Base-by-base conservation (phyloP, 2,797 vertebrate genomes). In the Euphonia xanthogaster region DNA sequence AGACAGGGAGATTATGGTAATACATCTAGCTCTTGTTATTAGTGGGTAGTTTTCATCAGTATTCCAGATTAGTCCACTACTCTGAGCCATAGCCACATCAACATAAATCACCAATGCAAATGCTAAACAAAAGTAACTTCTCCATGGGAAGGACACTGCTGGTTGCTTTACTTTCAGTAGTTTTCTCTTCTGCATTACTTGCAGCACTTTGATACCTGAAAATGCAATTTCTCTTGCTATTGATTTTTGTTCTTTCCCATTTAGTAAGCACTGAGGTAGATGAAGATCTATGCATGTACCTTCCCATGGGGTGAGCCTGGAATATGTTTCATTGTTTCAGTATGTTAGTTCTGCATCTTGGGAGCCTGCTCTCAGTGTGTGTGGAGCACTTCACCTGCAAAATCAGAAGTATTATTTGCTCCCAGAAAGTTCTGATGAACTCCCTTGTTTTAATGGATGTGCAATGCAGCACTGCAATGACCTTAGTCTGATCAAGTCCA, bases 221-320 rank as follows among this genome's bases (percentile, higher is more conserved):
- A 97, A 94, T 66, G 55, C 35, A 96, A 84, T 97, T 97, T 95
- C 58, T 95, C 71, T 93, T 78, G 20, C 47, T 93, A 82, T 86
- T 96, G 90, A 96, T 96, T 97, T 96, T 94, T 93, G 78, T 93
- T 58, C 84, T 84, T 74, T 94, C 63, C 37, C 71, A 76, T 92
- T 97, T 94, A 91, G 61, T 51, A 93, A 92, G 54, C 51, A 45
- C 39, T 70, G 57, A 40, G 53, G 86, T 90, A 33, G 57, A 65
- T 45, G 48, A 24, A 85, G 44, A 66, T 90, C 65, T 95, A 23
- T 73, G 55, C 14, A 50, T 19, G 22, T 58, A 42, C 42, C 25
- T 94, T 94, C 42, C 60, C 31, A 24, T 22, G 23, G 28, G 68
- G 18, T 68, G 58, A 83, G 37, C 60, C 84, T 28, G 68, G 39